Base-by-base conservation (phyloP, 2,113 vertebrate species). In the Plecturocebus donacophilus region DNA sequence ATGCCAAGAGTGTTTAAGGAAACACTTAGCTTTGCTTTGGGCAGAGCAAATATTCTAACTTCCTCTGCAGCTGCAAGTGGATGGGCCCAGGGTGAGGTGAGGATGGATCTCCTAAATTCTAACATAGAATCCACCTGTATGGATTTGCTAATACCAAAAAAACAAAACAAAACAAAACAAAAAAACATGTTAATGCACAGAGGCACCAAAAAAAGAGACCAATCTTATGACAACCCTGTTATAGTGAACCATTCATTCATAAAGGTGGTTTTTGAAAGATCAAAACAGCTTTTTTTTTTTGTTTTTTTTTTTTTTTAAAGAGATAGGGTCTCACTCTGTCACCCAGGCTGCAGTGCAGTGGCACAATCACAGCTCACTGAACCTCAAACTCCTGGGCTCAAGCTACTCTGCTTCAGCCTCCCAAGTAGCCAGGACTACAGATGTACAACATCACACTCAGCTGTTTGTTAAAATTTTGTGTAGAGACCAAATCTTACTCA, bases 91-190 rank as follows among this genome's bases (percentile, higher is more conserved):
- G 27, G 30, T 30, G 5, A 10, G 20, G 6, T 19, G 30, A 61
- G 25, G 30, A 17, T 9, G 35, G 25, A 47, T 70, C 76, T 89
- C 38, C 79, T 42, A 17, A 89, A 81, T 49, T 88, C 45, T 81
- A 92, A 47, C 42, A 64, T 14, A 64, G 27, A 64, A 64, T 64
- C 61, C 61, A 64, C 5, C 61, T 64, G 6, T 64, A 64, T 6
- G 61, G 61, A 64, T 30, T 64, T 64, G 61, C 61, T 64, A 64
- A 64, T 32, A 30, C 61, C n/a, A 0, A 19, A 40, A 71, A 90
- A 45, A 20, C 12, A 32, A 47, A 0, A n/a, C n/a, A n/a, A n/a
- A 19, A n/a, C 42, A 42, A 42, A 45, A n/a, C n/a, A 0, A 14
- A 40, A 66, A 91, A 45, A 16, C 20, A 32, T 3, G 56, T 32